Percentiles rank a stretch among this genome's conserved stretches.
These are phyloP conservation scores for Pyrochroa serraticornis DNA, from an alignment of 2,888 invertebrate species.

Conservation along the genomic window DNA sequence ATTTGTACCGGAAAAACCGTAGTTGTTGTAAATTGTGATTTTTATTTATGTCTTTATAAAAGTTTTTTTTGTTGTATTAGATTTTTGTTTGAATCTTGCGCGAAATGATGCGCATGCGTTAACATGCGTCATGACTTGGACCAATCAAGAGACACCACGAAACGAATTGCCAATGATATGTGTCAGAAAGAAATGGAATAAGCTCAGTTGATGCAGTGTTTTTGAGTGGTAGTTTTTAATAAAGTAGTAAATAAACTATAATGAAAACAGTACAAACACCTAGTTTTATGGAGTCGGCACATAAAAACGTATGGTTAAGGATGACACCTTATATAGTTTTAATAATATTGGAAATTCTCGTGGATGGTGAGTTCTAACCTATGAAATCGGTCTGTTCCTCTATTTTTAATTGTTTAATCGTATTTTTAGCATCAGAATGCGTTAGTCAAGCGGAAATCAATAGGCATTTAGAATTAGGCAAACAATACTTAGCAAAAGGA, in stretches of 20 bases:
- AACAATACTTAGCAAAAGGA: slow-evolving; percentile 87
- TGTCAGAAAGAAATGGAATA: slow-evolving; percentile 33
- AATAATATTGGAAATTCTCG: slow-evolving; percentile 70
- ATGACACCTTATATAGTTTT: slow-evolving; percentile 71
- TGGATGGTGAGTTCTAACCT: slow-evolving; percentile 66
- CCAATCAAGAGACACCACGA: slow-evolving; percentile 62
- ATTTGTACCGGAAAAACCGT: slow-evolving; percentile 43
- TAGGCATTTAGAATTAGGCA: slow-evolving; percentile 92
- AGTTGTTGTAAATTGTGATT: slow-evolving; percentile 13
- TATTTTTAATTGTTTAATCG: slow-evolving; percentile 31
- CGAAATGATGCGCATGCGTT: neutral
- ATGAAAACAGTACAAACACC: slow-evolving; percentile 55
- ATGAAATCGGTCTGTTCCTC: slow-evolving; percentile 3
- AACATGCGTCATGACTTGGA: slow-evolving; percentile 45
- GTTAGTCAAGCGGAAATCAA: slow-evolving; percentile 81
- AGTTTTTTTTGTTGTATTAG: neutral
- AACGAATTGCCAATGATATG: slow-evolving; percentile 37
- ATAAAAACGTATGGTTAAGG: slow-evolving; percentile 63
- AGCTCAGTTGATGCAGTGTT: slow-evolving; percentile 8
- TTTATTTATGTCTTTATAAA: neutral
- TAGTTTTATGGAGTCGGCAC: slow-evolving; percentile 63
- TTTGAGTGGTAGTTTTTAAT: slow-evolving; percentile 23
- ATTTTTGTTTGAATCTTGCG: too few relatives aligned
- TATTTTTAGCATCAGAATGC: slow-evolving; percentile 69
- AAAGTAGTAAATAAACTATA: too few relatives aligned